These are phyloP conservation scores for Podarcis siculus DNA, from an alignment of 2,797 vertebrate species.

Conservation along the genomic window DNA sequence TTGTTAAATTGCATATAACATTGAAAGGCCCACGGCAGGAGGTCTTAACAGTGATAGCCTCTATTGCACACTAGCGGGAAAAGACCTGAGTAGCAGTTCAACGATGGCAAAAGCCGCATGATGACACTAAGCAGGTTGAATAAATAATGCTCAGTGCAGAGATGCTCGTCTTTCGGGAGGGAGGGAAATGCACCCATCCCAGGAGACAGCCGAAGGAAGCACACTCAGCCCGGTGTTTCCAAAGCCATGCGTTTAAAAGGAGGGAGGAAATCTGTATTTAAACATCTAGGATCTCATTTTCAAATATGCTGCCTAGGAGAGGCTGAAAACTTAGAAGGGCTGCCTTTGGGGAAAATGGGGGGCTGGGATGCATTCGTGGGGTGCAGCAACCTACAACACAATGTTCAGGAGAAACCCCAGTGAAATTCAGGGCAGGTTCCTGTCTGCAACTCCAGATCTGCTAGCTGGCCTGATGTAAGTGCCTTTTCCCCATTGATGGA, in stretches of 20 bases:
- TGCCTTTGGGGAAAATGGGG: no score
- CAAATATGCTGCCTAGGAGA: not conserved
- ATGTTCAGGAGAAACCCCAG: no score
- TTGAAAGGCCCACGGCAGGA: not conserved
- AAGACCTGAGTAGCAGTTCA: not conserved
- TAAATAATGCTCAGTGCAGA: not conserved
- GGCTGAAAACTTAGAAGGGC: no score
- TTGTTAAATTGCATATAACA: not conserved
- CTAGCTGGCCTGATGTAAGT: no score
- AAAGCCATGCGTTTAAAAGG: not conserved
- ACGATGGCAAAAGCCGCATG: no score
- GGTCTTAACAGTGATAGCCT: not conserved
- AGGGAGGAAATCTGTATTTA: not conserved
- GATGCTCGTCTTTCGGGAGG: not conserved
- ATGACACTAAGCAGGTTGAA: not conserved
- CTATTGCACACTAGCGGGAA: rapidly evolving
- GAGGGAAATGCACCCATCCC: not conserved
- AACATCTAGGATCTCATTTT: not conserved
- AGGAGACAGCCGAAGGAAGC: not conserved
- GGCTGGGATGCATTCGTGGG: no score
- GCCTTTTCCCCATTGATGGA: no score
- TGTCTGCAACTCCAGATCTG: no score
- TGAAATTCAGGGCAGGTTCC: no score
- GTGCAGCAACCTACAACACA: no score
- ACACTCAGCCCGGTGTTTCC: not conserved